A percentile compares a stretch with the other conserved stretches of the same genome.
Conservation (phyloP, 2,888 invertebrate genomes). For the Metallyticus violacea region DNA sequence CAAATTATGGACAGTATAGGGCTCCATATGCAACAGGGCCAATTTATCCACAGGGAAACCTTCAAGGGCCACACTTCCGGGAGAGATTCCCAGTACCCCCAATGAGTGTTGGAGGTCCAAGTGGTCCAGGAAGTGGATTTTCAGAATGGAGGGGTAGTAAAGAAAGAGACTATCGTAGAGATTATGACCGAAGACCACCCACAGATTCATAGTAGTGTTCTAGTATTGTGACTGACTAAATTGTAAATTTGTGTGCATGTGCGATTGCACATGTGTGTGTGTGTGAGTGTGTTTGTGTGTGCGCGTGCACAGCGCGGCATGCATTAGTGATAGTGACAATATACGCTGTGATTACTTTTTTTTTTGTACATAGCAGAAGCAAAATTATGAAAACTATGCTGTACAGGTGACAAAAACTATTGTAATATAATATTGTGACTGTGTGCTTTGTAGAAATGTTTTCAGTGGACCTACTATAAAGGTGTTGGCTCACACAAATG, state of each 20-base stretch:
- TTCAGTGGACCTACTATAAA: not conserved
- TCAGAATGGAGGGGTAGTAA: constrained; percentile 35
- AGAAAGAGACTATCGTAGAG: constrained; percentile 52
- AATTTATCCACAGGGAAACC: constrained; percentile 22
- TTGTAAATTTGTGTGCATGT: not conserved
- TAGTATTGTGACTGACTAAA: not conserved
- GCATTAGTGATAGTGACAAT: not conserved
- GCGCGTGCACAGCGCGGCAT: not conserved
- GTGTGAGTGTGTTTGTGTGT: not conserved
- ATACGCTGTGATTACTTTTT: not conserved
- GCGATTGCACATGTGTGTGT: not conserved
- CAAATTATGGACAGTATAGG: constrained; percentile 25
- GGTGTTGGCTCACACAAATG: not conserved
- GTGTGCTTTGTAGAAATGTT: constrained; percentile 11
- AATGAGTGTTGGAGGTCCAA: not conserved
- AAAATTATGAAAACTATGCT: not conserved
- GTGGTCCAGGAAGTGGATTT: constrained; percentile 21
- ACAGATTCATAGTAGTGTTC: constrained; percentile 35
- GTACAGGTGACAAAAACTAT: not conserved
- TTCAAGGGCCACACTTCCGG: constrained; percentile 23
- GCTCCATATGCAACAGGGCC: constrained; percentile 13
- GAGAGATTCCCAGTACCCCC: constrained; percentile 26
- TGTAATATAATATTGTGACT: constrained; percentile 2
- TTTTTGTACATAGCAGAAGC: not conserved
- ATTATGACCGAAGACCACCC: constrained; percentile 62